Base-by-base conservation (phyloP, 2,113 vertebrate genomes). In the Psilopogon haemacephalus region DNA sequence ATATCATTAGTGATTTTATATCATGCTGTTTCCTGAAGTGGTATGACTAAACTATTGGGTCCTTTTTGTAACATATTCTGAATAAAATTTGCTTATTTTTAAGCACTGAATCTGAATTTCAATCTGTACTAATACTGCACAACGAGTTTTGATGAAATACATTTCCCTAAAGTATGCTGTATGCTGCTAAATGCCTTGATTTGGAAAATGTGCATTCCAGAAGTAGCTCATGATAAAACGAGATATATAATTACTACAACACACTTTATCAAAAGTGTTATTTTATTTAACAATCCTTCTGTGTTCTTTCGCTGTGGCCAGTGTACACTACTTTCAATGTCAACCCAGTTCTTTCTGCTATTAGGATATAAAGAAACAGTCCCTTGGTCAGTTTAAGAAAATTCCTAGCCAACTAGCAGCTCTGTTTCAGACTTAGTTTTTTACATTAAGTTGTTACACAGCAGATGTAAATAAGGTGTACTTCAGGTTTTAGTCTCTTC, bases 361-460 rank as follows among this genome's bases (percentile, higher is more conserved):
- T 48, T 21, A 33, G 2, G 19, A 24, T 44, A 24, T 26, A 54
- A 86, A 7, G 2, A 89, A 89, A 63, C 13, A 58, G 3, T 3
- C 0, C 5, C 46, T 48, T 48, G 46, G 46, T 48, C 20, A 48
- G 46, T 48, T 48, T 42, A 26, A 67, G 86, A 77, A 28, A n/a
- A 4, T 2, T 55, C 9, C 3, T 1, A 15, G 6, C 3, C 11
- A 65, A 42, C 3, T 2, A 32, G 1, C 11, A 38, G 3, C 12
- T 6, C 3, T 8, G 1, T 15, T 27, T 52, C 17, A 50, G 15
- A 2, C 5, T 4, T 65, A 8, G 0, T 1, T 63, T 67, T 67
- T 86, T 37, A 55, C 16, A 3, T 8, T 42, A 9, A 59, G 4
- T 21, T 70, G 9, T 81, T 42, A 30, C 18, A 40, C 3, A 64